Evolutionary conservation across 1,140 invertebrate species (phyloP).

Genomic region (Drosophila varians): DNA sequence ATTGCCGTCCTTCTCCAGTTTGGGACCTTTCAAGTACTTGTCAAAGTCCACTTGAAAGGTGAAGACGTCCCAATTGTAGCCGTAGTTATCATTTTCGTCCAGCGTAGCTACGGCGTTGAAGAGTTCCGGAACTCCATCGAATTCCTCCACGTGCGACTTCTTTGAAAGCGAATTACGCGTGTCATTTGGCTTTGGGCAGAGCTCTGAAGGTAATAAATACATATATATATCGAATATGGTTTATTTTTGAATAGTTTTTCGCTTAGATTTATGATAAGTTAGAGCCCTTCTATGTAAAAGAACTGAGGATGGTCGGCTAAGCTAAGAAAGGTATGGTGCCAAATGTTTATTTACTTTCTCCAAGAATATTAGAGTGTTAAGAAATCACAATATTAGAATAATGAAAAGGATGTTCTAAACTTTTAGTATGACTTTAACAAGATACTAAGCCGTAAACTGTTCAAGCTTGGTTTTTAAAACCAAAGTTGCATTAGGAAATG

Average conservation of each 20-base stretch:
- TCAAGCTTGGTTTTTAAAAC: background rate
- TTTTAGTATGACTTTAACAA: background rate
- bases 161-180: constrained; percentile 89
- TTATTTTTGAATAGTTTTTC: background rate
- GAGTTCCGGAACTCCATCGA: constrained; percentile 91
- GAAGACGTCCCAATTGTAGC: constrained; percentile 89
- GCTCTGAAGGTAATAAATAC: constrained; percentile 85
- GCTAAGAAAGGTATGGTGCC: constrained; percentile 2
- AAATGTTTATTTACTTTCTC: constrained; percentile 22
- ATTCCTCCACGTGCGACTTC: constrained; percentile 94
- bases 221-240: background rate
- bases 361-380: constrained; percentile 3
- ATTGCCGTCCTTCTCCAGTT: constrained; percentile 73
- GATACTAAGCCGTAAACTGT: too few relatives aligned
- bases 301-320: constrained; percentile 13
- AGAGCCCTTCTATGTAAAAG: too few relatives aligned
- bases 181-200: constrained; percentile 93
- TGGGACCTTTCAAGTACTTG: constrained; percentile 70
- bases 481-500: background rate
- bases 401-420: background rate
- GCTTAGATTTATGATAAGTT: background rate
- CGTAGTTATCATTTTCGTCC: constrained; percentile 78
- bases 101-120: constrained; percentile 91
- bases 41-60: constrained; percentile 91
- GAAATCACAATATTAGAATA: background rate